Conservation (phyloP, 2,888 invertebrate species). For the Metacarcinus magister region DNA sequence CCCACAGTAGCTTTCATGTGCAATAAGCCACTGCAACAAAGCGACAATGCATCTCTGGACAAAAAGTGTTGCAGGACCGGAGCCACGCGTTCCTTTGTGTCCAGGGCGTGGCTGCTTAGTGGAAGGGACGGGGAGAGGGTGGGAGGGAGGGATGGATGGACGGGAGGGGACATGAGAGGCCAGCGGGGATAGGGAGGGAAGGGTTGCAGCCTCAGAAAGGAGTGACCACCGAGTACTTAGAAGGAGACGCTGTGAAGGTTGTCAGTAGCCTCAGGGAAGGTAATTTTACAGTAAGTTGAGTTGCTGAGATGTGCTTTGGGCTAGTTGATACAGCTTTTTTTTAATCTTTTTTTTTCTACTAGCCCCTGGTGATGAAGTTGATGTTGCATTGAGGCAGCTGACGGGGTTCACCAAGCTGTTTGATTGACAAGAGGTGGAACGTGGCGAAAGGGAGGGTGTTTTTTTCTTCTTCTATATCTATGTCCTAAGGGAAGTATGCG, state of each 20-base stretch:
- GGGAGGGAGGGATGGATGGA: background rate
- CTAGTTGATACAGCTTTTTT: background rate
- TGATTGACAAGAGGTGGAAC: background rate
- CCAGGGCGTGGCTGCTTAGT: conserved; percentile 63
- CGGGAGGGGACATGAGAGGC: background rate
- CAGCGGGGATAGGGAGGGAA: background rate
- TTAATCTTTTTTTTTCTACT: background rate
- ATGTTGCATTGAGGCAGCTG: background rate
- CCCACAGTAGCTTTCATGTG: conserved; percentile 78
- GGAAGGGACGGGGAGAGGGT: background rate
- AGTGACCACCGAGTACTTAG: conserved; percentile 30
- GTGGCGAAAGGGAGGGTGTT: background rate
- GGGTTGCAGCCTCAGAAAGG: background rate
- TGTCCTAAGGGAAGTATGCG: background rate
- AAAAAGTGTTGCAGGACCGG: conserved; percentile 72
- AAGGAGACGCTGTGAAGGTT: conserved; percentile 28
- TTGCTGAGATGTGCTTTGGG: conserved; percentile 3
- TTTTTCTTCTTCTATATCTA: background rate
- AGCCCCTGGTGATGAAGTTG: background rate
- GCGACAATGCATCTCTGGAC: conserved; percentile 67
- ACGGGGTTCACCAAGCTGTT: background rate
- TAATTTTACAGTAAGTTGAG: conserved; percentile 19
- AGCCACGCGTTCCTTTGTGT: conserved; percentile 72
- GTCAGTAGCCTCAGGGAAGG: conserved; percentile 36
- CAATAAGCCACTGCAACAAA: conserved; percentile 79